phyloP scores from a whole-genome alignment of 1,140 invertebrate species.

The Lordiphosa collinella region DNA sequence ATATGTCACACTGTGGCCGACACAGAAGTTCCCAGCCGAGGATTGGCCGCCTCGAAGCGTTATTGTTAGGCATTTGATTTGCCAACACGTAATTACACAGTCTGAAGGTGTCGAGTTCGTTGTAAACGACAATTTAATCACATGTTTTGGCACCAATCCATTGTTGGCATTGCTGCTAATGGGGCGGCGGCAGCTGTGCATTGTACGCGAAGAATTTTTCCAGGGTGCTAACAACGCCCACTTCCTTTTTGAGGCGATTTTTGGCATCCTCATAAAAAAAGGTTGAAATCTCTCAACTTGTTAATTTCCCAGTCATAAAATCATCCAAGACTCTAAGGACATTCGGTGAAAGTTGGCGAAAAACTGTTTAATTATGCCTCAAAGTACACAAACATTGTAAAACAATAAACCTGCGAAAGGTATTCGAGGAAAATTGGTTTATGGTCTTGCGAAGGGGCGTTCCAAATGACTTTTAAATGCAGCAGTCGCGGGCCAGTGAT shows the following conservation, averaged over 20 bases:
- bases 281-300: constrained; percentile 32
- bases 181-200: constrained; percentile 44
- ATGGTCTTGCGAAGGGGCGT: constrained; percentile 69
- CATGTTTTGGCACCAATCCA: constrained; percentile 47
- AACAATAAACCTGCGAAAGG: constrained; percentile 46
- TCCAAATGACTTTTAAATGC: constrained; percentile 76
- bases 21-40: constrained; percentile 45
- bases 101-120: constrained; percentile 66
- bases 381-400: constrained; percentile 62
- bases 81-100: constrained; percentile 50
- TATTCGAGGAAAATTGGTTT: constrained; percentile 37
- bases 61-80: constrained; percentile 54
- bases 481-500: constrained; percentile 43
- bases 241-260: constrained; percentile 43
- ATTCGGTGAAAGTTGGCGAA: constrained; percentile 48
- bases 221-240: constrained; percentile 38
- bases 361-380: constrained; percentile 61
- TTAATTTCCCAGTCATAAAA: constrained; percentile 61
- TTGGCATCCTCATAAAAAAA: constrained; percentile 36
- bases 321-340: constrained; percentile 16
- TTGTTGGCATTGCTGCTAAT: constrained; percentile 29
- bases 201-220: constrained; percentile 21
- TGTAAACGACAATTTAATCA: constrained; percentile 66
- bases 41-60: constrained; percentile 39
- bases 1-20: constrained; percentile 64